phyloP scores from a whole-genome alignment of 2,888 invertebrate species.

The Griposia aprilina region DNA sequence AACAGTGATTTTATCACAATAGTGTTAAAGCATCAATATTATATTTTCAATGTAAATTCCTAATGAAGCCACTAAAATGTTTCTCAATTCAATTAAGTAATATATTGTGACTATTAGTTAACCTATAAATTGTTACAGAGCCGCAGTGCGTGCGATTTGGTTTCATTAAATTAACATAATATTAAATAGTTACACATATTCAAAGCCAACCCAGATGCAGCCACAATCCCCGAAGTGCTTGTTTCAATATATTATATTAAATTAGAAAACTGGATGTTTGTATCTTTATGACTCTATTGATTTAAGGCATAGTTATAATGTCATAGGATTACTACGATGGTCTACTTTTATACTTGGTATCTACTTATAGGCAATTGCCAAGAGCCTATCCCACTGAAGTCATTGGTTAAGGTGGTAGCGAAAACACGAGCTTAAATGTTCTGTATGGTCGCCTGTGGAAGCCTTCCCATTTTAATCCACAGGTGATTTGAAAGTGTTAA shows the following conservation, averaged over 20 bases:
- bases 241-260: slow-evolving; percentile 20
- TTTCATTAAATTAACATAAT: slow-evolving; percentile 67
- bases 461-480: neutral
- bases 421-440: neutral
- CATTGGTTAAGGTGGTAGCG: too few relatives aligned
- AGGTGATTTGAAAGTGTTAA: neutral
- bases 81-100: slow-evolving; percentile 24
- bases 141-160: slow-evolving; percentile 57
- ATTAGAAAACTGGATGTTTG: too few relatives aligned
- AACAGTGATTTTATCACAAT: neutral
- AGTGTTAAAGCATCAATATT: neutral
- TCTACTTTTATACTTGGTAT: neutral
- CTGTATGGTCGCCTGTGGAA: neutral
- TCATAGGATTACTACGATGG: neutral
- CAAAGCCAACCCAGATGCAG: slow-evolving; percentile 12
- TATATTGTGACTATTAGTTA: slow-evolving; percentile 37
- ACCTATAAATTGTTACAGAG: slow-evolving; percentile 38
- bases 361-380: neutral
- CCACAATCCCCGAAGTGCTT: slow-evolving; percentile 15
- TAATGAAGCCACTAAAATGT: slow-evolving; percentile 19
- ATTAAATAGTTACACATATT: slow-evolving; percentile 54
- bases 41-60: slow-evolving; percentile 26
- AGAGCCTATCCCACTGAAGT: neutral
- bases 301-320: neutral
- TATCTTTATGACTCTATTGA: too few relatives aligned